A percentile compares a stretch with the other conserved stretches of the same genome.
phyloP scores from a whole-genome alignment of 1,140 invertebrate genomes.

The Apocrypta bakeri region DNA sequence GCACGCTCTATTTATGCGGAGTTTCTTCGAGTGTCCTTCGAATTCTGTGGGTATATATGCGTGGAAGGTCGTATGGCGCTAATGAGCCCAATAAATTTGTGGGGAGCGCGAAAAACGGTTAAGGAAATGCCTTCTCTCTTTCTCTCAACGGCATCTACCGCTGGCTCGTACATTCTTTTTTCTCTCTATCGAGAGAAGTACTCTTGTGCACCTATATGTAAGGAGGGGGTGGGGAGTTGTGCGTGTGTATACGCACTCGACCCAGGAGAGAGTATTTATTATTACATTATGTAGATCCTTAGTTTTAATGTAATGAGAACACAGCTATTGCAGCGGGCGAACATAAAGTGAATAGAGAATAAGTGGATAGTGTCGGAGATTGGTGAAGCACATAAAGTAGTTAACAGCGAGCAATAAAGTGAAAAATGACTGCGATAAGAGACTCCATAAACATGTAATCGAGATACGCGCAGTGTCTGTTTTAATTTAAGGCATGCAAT shows the following conservation, averaged over 20 bases:
- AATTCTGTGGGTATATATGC: not conserved
- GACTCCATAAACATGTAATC: not conserved
- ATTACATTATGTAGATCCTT: not conserved
- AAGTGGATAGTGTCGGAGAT: not conserved
- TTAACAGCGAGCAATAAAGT: not conserved
- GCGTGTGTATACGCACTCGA: not conserved
- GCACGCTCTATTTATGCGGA: not conserved
- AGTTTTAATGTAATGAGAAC: not conserved
- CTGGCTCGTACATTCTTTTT: not conserved
- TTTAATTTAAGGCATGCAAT: not conserved
- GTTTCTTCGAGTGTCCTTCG: not conserved
- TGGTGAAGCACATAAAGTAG: not conserved
- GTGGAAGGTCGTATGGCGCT: conserved; percentile 60
- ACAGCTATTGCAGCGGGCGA: not conserved
- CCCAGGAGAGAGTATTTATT: not conserved
- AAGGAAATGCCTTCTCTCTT: not conserved
- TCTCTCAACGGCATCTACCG: not conserved
- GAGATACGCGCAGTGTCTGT: not conserved
- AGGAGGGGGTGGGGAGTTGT: too few relatives aligned
- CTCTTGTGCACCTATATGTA: too few relatives aligned
- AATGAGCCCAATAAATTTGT: conserved; percentile 68
- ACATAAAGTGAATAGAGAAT: not conserved
- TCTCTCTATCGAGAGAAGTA: not conserved
- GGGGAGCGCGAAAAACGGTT: conserved; percentile 53
- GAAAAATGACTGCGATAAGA: not conserved